These are phyloP conservation scores for Lycia hirtaria DNA, from an alignment of 2,888 invertebrate genomes.

Conservation along the genomic window DNA sequence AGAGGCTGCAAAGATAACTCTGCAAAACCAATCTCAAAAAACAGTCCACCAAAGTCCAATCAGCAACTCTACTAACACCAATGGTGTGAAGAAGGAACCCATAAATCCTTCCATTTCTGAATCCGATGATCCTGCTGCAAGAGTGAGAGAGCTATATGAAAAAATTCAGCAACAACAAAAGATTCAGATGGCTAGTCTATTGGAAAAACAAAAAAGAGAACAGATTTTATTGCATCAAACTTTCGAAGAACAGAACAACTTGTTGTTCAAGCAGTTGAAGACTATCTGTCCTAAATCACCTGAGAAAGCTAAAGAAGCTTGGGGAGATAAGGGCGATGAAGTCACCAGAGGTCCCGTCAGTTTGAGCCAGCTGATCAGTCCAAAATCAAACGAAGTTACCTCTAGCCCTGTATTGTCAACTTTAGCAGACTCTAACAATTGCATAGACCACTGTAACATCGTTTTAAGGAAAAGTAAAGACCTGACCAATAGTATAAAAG, in stretches of 20 bases:
- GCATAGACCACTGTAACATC: constrained; percentile 66
- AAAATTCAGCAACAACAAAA: constrained; percentile 88
- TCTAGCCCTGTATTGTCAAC: constrained; percentile 59
- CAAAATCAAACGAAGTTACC: constrained; percentile 53
- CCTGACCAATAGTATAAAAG: constrained; percentile 67
- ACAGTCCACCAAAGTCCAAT: too few relatives aligned
- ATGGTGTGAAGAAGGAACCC: constrained; percentile 18
- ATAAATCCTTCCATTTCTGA: constrained; percentile 48
- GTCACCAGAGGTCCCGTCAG: constrained; percentile 71
- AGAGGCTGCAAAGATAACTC: constrained; percentile 16
- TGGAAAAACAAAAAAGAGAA: constrained; percentile 87
- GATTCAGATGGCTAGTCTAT: constrained; percentile 85
- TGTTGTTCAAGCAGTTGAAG: constrained; percentile 81
- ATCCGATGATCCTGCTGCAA: constrained; percentile 67
- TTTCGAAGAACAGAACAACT: constrained; percentile 88
- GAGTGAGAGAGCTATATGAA: constrained; percentile 74
- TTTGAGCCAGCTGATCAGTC: constrained; percentile 73
- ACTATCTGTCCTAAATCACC: constrained; percentile 73
- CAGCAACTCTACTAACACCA: background rate
- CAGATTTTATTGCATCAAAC: constrained; percentile 86
- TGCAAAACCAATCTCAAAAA: constrained; percentile 38
- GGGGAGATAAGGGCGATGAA: constrained; percentile 60
- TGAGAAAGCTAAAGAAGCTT: constrained; percentile 69
- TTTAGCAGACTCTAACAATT: constrained; percentile 68
- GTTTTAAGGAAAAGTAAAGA: constrained; percentile 70